Evolutionary conservation across 2,888 invertebrate genomes (phyloP).

Genomic region (Lasioglossum pauxillum): DNA sequence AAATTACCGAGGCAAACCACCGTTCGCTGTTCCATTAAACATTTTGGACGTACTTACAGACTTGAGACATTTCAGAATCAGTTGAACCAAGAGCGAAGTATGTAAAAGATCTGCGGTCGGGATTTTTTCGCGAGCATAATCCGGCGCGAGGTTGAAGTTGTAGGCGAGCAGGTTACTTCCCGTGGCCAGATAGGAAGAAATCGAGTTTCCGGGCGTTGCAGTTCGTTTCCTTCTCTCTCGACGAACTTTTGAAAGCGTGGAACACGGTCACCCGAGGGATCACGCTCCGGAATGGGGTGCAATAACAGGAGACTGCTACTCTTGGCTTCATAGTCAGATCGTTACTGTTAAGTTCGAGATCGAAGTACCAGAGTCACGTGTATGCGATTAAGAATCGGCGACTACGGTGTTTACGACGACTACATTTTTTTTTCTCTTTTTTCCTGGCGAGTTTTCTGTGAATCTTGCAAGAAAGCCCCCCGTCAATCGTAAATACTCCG

Average conservation of each 20-base stretch:
- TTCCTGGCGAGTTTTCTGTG: neutral
- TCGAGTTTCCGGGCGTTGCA: neutral
- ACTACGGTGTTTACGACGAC: neutral
- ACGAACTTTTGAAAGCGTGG: neutral
- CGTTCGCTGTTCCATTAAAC: neutral
- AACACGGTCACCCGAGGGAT: neutral
- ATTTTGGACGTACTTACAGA: neutral
- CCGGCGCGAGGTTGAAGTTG: neutral
- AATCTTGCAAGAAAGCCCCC: neutral
- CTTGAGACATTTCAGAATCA: neutral
- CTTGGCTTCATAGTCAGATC: neutral
- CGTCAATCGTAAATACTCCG: conserved; percentile 18
- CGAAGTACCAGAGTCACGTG: neutral
- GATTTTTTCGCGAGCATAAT: neutral
- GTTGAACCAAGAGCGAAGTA: neutral
- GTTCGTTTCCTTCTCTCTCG: neutral
- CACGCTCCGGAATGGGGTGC: neutral
- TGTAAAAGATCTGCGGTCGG: neutral
- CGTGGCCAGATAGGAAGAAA: neutral
- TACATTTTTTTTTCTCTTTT: neutral
- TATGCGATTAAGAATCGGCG: neutral
- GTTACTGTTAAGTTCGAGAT: neutral
- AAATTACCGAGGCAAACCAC: neutral
- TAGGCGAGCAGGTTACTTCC: neutral
- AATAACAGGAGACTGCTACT: neutral